Conservation (phyloP, 2,888 invertebrate species). For the Amiota mariae region DNA sequence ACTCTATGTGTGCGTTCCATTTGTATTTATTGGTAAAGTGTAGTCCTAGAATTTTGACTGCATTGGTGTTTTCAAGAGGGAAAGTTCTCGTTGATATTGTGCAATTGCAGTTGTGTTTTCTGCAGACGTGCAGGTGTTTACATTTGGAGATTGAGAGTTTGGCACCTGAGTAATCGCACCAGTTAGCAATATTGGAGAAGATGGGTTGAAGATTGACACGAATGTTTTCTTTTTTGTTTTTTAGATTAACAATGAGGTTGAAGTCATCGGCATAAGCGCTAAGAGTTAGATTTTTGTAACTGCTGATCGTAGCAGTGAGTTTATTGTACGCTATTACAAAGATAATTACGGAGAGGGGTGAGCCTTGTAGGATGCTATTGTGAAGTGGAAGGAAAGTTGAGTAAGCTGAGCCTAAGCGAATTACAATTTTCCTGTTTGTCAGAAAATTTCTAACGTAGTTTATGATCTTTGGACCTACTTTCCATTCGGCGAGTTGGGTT, state of each 20-base stretch:
- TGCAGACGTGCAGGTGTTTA: no score
- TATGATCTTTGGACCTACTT: background rate
- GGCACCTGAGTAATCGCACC: no score
- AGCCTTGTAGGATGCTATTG: conserved; percentile 21
- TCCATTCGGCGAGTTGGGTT: background rate
- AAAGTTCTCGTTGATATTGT: conserved; percentile 28
- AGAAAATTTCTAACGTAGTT: no score
- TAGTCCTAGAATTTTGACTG: no score
- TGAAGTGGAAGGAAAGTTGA: no score
- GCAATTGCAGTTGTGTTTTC: no score
- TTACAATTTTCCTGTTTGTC: background rate
- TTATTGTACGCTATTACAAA: conserved; percentile 32
- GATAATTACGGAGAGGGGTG: conserved; percentile 23
- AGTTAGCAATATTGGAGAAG: conserved; percentile 33
- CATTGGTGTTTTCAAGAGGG: conserved; percentile 29
- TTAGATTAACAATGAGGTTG: conserved; percentile 33
- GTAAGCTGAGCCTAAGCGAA: no score
- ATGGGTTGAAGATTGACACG: conserved; percentile 32
- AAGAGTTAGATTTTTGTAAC: background rate
- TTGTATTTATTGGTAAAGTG: conserved; percentile 42
- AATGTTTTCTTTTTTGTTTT: conserved; percentile 32
- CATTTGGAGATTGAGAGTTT: no score
- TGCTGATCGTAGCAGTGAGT: conserved; percentile 9
- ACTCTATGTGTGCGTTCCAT: conserved; percentile 40
- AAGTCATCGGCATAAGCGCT: conserved; percentile 46